Base-by-base conservation (phyloP, 2,797 vertebrate genomes). In the Hoplostethus atlanticus region DNA sequence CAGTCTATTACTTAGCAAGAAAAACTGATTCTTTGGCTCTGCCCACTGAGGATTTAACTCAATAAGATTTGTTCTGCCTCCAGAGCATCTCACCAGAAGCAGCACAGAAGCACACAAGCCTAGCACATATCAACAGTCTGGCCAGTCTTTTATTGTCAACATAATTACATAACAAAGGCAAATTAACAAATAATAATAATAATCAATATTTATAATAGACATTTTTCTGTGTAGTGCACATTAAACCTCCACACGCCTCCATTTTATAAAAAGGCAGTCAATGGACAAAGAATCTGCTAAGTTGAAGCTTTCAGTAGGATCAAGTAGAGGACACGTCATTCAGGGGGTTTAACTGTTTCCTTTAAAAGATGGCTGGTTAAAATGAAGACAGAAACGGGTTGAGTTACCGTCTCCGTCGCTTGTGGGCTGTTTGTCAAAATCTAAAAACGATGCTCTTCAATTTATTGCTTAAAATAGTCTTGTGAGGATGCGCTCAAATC, bases 71-170 rank as follows among this genome's bases (percentile, higher is more conserved):
- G 2, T 8, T 42, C 40, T 42, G 40, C 40, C 40, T 10, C 8
- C 40, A 3, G 3, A 10, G 1, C 4, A 34, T 42, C 9, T 42
- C 11, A 40, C 10, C 38, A 42, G 11, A 42, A 3, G 10, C 21
- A 10, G 25, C 16, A 2, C 50, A 10, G 2, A 38, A 55, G 3
- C 42, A 47, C 25, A 66, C 16, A 7, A 28, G 5, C n/a, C 28
- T 11, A 36, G 60, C 30, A 52, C 50, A 68, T 21, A 6, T 84
- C 16, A 92, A 93, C 91, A 94, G 88, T 93, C 86, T 81, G 60
- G 92, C 81, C 89, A 93, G 80, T 91, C 77, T 91, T 94, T 95
- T 92, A 93, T 94, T 89, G 60, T 90, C 76, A 91, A 82, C 79
- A 89, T 78, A 80, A 84, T 89, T 84, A 75, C 72, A 92, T 59